These are phyloP conservation scores for Agrotis exclamationis DNA, from an alignment of 2,888 invertebrate species.

Conservation along the genomic window DNA sequence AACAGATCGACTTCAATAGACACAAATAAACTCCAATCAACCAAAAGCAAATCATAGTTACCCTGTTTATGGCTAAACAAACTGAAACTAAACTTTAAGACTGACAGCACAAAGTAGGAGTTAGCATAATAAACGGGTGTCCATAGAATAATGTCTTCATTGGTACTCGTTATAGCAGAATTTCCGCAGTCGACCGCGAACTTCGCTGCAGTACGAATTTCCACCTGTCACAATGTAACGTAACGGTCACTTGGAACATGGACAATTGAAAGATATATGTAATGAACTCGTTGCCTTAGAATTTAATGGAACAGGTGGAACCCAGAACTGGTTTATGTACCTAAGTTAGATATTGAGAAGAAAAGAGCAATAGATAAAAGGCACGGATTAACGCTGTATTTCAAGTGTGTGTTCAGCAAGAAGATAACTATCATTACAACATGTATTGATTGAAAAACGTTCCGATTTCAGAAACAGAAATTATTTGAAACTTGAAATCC, in stretches of 20 bases:
- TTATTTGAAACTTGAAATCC: no score
- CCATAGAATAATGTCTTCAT: slow-evolving; percentile 67
- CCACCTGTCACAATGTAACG: slow-evolving; percentile 36
- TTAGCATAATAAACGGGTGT: slow-evolving; percentile 55
- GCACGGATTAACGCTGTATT: no score
- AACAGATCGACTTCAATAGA: slow-evolving; percentile 23
- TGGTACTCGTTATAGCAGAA: slow-evolving; percentile 56
- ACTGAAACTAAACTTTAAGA: slow-evolving; percentile 32
- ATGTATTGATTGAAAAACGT: no score
- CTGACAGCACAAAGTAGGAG: slow-evolving; percentile 54
- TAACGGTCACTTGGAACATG: slow-evolving; percentile 27
- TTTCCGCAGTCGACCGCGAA: slow-evolving; percentile 62
- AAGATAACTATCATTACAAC: no score
- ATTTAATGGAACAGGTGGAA: background rate
- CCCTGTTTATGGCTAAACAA: slow-evolving; percentile 40
- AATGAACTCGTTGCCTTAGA: background rate
- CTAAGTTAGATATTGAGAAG: background rate
- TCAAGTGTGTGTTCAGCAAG: no score
- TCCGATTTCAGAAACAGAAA: no score
- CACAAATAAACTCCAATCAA: slow-evolving; percentile 28
- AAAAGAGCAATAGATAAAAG: background rate
- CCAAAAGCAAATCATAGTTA: slow-evolving; percentile 24
- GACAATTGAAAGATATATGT: slow-evolving; percentile 18
- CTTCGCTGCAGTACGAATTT: slow-evolving; percentile 46
- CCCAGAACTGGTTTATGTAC: background rate